Evolutionary conservation across 2,113 vertebrate genomes (phyloP).

Genomic region (Geococcyx californianus): DNA sequence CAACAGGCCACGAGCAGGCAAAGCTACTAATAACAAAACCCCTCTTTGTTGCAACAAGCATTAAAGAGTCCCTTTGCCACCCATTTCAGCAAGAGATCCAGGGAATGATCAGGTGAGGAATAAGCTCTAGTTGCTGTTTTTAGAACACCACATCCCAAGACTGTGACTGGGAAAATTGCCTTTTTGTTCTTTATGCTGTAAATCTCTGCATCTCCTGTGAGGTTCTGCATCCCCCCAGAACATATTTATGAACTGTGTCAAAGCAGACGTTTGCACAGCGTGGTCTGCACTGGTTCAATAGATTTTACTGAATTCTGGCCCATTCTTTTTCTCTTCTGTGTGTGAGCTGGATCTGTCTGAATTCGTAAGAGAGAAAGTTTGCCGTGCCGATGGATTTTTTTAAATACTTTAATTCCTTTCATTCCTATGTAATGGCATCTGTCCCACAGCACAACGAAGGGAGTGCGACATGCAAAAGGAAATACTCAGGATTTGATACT

Average conservation of each 20-base stretch:
- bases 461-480: background rate
- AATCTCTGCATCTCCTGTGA: background rate
- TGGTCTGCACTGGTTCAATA: background rate
- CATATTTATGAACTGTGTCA: background rate
- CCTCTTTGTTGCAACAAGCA: background rate
- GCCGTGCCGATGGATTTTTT: background rate
- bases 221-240: background rate
- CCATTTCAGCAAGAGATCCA: background rate
- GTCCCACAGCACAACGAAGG: background rate
- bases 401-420: background rate
- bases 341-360: background rate
- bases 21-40: background rate
- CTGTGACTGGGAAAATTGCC: background rate
- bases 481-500: background rate
- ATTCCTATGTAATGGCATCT: background rate
- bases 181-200: background rate
- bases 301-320: background rate
- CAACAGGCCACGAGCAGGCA: background rate
- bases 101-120: background rate
- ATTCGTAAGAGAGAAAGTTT: background rate
- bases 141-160: background rate
- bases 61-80: background rate
- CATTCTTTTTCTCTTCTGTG: background rate
- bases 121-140: background rate
- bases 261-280: background rate